Evolutionary conservation across 2,797 vertebrate species (phyloP), one percentile per base, ranked within the genome.

Genomic region (Amblyopsis hoosieri): DNA sequence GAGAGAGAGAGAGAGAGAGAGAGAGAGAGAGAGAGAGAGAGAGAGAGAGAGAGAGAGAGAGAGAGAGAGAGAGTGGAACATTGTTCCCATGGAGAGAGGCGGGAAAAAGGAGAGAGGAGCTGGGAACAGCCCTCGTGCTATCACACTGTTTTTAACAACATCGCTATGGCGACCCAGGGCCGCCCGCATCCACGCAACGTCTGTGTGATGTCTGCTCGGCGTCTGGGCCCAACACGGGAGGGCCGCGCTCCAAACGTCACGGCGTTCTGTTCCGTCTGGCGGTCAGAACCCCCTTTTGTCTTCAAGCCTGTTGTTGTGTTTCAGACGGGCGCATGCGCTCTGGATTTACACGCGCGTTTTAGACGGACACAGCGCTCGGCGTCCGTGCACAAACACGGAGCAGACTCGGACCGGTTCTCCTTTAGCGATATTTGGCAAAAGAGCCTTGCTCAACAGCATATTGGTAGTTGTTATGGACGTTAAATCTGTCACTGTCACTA

Each of bases 131-230:
- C 90, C 86, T 91, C 88, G 89, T 92, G 91, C 85, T 89, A 92
- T 94, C 91, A 92, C 93, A 85, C 92, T 91, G 91, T 92, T 92
- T 93, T 90, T 90, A 90, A 91, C 91, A 91, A 90, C 89, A 85
- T 83, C 78, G 86, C 80, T 84, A 81, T 81, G 72, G 89, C 90
- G 88, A 90, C 91, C 91, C 81, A 90, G 87, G 69, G 90, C 91
- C 89, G 89, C 82, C 33, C 85, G 90, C 87, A 76, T 93, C 92
- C 91, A 94, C 91, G 92, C 93, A 94, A 91, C 91, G 91, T 89
- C 92, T 94, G 92, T 92, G 91, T 90, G 78, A 87, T 89, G 86
- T 91, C 91, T 90, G 86, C 85, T 89, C 91, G 76, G 88, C 88
- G 90, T 92, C 91, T 91, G 89, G 91, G 89, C 88, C 78, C 57